phyloP scores from a whole-genome alignment of 92 coral and sea anemone species.

The Phymanthus crucifer region DNA sequence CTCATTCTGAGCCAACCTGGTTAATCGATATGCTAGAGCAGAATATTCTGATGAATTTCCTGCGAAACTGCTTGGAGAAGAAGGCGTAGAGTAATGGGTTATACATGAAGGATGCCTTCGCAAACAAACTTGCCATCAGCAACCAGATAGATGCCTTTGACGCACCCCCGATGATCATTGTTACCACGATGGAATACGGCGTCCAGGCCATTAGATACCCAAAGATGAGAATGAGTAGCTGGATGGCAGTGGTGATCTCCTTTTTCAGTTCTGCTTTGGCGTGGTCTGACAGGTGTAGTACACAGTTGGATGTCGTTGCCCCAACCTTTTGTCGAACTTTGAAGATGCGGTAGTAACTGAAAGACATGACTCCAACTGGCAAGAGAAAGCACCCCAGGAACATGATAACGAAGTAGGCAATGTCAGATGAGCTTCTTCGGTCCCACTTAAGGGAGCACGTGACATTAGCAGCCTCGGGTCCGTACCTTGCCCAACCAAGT shows the following conservation, averaged over 20 bases:
- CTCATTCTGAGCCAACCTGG: not conserved
- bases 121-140: constrained; percentile 4
- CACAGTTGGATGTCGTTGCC: not conserved
- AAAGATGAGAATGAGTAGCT: constrained; percentile 7
- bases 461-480: constrained; percentile 51
- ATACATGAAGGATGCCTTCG: constrained; percentile 8
- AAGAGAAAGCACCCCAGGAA: constrained; percentile 55
- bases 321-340: constrained; percentile 18
- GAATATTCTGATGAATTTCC: not conserved
- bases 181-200: not conserved
- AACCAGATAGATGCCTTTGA: not conserved
- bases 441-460: constrained; percentile 65
- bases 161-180: not conserved
- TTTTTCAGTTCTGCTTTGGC: constrained; percentile 2
- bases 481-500: constrained; percentile 55
- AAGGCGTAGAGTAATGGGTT: constrained; percentile 3
- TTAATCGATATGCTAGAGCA: not conserved
- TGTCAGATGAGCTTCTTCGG: constrained; percentile 33
- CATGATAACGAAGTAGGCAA: constrained; percentile 49
- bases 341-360: constrained; percentile 44
- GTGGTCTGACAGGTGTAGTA: not conserved
- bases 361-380: constrained; percentile 38
- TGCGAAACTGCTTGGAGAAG: not conserved
- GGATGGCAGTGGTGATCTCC: constrained; percentile 2
- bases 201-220: not conserved